Conservation (phyloP, 1,140 invertebrate species). For the Trichonephila inaurata region DNA sequence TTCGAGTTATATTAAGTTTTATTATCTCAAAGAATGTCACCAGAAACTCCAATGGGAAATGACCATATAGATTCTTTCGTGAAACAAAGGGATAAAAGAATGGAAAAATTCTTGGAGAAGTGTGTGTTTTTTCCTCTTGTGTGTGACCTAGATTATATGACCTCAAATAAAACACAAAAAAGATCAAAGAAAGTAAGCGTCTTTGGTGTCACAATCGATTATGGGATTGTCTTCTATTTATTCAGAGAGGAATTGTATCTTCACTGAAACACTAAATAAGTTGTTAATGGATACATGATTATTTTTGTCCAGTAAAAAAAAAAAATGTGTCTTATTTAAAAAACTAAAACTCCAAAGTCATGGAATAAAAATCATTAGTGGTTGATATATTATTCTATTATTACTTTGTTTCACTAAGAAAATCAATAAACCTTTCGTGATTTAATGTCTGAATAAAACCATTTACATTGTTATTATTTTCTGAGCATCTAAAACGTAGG, state of each 20-base stretch:
- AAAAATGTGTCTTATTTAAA: not conserved
- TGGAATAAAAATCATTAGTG: too few species aligned
- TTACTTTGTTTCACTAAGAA: too few species aligned
- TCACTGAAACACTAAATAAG: not conserved
- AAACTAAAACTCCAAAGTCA: too few species aligned
- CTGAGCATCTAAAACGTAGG: too few species aligned
- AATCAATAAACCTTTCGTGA: too few species aligned
- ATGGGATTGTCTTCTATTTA: not conserved
- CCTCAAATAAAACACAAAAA: constrained; percentile 68
- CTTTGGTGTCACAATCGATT: constrained; percentile 58
- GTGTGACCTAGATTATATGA: constrained; percentile 64
- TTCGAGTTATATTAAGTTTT: too few species aligned
- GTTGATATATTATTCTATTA: too few species aligned
- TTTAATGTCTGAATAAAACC: too few species aligned
- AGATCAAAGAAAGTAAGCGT: not conserved
- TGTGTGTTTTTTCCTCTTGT: not conserved
- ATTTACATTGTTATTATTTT: too few species aligned
- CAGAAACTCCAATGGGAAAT: not conserved
- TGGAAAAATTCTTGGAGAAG: not conserved
- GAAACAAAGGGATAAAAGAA: not conserved
- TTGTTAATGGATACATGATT: constrained; percentile 3
- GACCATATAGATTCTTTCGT: not conserved
- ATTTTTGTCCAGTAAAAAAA: not conserved
- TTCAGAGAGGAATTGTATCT: not conserved
- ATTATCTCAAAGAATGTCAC: not conserved